These are phyloP conservation scores for Euphydryas editha DNA, from an alignment of 2,888 invertebrate species.

Conservation along the genomic window DNA sequence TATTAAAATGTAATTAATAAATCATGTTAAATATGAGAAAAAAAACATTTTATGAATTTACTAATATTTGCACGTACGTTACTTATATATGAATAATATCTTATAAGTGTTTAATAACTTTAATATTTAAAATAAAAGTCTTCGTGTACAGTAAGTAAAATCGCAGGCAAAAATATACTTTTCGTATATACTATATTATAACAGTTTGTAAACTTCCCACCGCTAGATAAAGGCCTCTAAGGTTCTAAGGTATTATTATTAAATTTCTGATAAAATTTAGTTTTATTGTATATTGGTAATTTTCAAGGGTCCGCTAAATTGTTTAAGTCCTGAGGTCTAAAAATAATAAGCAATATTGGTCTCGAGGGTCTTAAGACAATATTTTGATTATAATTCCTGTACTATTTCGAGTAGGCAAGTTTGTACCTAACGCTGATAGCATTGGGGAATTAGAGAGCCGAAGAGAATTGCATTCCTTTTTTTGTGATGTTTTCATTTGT, in stretches of 20 bases:
- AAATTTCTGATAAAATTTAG: not conserved
- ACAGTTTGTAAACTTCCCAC: too few relatives aligned
- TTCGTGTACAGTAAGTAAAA: too few relatives aligned
- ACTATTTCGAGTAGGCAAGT: constrained; percentile 5
- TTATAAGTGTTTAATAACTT: too few relatives aligned
- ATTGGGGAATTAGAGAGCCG: constrained; percentile 4
- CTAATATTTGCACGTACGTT: too few relatives aligned
- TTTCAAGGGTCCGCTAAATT: not conserved
- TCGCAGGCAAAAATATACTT: too few relatives aligned
- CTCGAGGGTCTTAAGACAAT: constrained; percentile 8
- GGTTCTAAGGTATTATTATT: not conserved
- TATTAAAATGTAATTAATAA: too few relatives aligned
- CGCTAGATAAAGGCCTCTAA: too few relatives aligned
- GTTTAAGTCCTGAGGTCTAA: not conserved
- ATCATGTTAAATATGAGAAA: too few relatives aligned
- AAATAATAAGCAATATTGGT: constrained; percentile 1
- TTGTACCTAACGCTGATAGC: constrained; percentile 4
- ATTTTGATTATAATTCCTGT: constrained; percentile 7
- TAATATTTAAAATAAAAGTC: too few relatives aligned
- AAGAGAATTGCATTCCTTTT: not conserved
- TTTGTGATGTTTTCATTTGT: not conserved
- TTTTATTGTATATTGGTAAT: not conserved
- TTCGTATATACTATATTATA: too few relatives aligned
- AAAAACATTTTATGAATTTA: too few relatives aligned
- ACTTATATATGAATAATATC: too few relatives aligned